A percentile compares a stretch with the other conserved stretches of the same genome.
phyloP scores from a whole-genome alignment of 1,140 invertebrate species.

The Nylanderia fulva region DNA sequence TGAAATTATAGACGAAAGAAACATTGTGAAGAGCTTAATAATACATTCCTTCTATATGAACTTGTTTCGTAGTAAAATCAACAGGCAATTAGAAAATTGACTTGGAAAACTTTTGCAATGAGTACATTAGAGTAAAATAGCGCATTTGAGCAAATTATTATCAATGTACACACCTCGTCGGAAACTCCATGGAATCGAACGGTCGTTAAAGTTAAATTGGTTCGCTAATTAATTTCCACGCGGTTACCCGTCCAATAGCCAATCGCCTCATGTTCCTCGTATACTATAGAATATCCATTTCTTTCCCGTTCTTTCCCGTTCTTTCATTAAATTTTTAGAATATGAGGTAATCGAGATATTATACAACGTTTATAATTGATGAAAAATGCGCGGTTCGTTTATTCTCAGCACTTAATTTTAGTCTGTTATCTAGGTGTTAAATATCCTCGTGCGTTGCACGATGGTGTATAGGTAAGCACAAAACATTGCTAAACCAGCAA shows the following conservation, averaged over 20 bases:
- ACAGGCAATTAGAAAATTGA: constrained; percentile 72
- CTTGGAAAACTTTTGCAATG: constrained; percentile 70
- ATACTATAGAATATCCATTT: neutral
- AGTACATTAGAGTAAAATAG: constrained; percentile 51
- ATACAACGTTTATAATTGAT: constrained; percentile 14
- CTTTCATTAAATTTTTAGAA: too few relatives aligned
- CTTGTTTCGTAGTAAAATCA: constrained; percentile 65
- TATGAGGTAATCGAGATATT: constrained; percentile 35
- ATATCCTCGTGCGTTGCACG: neutral
- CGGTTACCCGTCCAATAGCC: constrained; percentile 67
- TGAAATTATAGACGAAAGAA: neutral
- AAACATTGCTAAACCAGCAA: neutral
- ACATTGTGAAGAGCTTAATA: neutral
- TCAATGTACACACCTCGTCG: constrained; percentile 75
- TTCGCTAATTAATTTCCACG: constrained; percentile 81
- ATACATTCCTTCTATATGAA: neutral
- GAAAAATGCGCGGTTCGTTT: neutral
- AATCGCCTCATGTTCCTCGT: constrained; percentile 49
- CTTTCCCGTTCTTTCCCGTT: constrained; percentile 4
- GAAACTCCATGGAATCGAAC: constrained; percentile 72
- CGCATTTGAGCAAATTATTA: constrained; percentile 77
- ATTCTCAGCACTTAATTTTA: neutral
- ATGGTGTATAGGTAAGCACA: neutral
- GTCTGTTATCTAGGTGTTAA: neutral
- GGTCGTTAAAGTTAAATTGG: constrained; percentile 82